A percentile compares a stretch with the other conserved stretches of the same genome.
Conservation (phyloP, 2,113 vertebrate species). For the Callocephalon fimbriatum region DNA sequence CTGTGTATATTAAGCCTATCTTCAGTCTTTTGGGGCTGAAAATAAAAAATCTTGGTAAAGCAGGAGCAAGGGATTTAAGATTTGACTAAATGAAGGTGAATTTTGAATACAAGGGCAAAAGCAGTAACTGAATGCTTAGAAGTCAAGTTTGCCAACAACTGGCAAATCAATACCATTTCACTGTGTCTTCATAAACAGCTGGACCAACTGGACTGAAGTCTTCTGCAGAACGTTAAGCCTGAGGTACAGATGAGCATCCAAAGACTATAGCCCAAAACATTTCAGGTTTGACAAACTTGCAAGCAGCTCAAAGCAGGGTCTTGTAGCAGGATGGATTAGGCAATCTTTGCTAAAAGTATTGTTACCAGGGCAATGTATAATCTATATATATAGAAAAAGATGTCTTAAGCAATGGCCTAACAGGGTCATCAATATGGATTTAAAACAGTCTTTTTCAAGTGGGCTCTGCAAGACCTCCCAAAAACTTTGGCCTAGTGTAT, state of each 20-base stretch:
- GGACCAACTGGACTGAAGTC: not conserved
- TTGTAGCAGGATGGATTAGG: not conserved
- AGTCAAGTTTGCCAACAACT: not conserved
- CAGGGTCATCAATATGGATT: not conserved
- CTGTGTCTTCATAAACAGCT: not conserved
- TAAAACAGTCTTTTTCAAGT: no score
- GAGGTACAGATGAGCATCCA: not conserved
- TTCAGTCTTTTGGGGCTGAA: not conserved
- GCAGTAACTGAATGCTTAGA: not conserved
- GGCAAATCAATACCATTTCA: no score
- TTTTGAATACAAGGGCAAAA: not conserved
- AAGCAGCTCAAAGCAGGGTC: not conserved
- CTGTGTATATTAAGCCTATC: not conserved
- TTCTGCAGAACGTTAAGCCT: not conserved
- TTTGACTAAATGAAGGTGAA: not conserved
- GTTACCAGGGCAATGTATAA: fast-evolving
- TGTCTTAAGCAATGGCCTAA: not conserved
- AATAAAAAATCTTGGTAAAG: not conserved
- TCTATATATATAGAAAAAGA: not conserved
- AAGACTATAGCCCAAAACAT: not conserved
- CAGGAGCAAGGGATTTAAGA: not conserved
- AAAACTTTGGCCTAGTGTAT: not conserved
- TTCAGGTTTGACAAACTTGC: not conserved
- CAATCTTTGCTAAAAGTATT: not conserved
- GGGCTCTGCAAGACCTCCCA: not conserved